Evolutionary conservation across 1,140 invertebrate genomes (phyloP).

Genomic region (Drosophila repletoides): DNA sequence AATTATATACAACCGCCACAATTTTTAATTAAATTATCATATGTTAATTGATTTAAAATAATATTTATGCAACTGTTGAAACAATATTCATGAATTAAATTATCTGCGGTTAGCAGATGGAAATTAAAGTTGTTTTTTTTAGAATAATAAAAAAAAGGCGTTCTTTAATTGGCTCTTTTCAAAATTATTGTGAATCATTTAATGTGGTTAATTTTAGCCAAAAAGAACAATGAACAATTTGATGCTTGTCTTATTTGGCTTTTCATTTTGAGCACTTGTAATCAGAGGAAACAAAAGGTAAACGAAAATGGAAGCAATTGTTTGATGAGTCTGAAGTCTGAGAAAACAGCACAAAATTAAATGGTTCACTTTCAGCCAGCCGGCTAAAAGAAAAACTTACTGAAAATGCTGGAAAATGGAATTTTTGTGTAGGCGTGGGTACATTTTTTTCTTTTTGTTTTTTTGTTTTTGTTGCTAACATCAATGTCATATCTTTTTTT

Average conservation of each 20-base stretch:
- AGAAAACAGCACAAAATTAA: constrained; percentile 40
- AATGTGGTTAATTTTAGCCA: constrained; percentile 67
- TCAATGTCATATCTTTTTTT: constrained; percentile 43
- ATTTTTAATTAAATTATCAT: too few relatives aligned
- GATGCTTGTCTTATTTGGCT: constrained; percentile 40
- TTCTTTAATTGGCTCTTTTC: constrained; percentile 36
- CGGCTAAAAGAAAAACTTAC: too few relatives aligned
- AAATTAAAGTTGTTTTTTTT: background rate
- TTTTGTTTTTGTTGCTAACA: background rate
- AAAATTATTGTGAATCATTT: constrained; percentile 46
- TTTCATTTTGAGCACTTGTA: constrained; percentile 29
- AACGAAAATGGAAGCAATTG: constrained; percentile 2
- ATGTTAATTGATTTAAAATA: too few relatives aligned
- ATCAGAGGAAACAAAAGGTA: constrained; percentile 50
- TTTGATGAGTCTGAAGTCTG: constrained; percentile 7
- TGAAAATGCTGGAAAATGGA: background rate
- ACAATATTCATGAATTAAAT: too few relatives aligned
- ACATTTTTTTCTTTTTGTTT: background rate
- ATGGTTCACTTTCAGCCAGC: constrained; percentile 17
- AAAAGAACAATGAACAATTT: constrained; percentile 32
- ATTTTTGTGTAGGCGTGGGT: constrained; percentile 1
- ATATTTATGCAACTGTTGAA: too few relatives aligned
- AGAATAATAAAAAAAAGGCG: background rate
- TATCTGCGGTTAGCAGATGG: background rate
- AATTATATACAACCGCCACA: too few relatives aligned